Conservation (phyloP, 53 echinoderm and acorn worm genomes). For the Apostichopus leukothele region DNA sequence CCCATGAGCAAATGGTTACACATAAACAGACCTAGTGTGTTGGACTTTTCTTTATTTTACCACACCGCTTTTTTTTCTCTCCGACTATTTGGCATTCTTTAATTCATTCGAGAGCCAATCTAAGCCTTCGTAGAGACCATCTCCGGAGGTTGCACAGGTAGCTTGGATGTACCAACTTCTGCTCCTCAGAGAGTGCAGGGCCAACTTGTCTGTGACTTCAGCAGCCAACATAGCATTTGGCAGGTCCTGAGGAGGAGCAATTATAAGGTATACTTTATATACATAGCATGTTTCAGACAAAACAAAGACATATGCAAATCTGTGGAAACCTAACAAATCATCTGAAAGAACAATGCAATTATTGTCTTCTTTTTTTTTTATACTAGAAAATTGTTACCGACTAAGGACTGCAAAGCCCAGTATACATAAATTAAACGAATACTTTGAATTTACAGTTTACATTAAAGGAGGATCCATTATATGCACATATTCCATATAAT, state of each 20-base stretch:
- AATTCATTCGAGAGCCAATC: slow-evolving; percentile 83
- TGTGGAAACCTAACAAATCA: no score
- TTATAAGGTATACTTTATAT: no score
- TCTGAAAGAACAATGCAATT: no score
- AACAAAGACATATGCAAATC: no score
- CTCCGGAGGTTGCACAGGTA: slow-evolving; percentile 84
- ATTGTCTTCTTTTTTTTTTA: no score
- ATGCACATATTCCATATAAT: no score
- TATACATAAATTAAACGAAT: no score
- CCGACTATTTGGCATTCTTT: slow-evolving; percentile 36
- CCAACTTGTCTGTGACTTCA: slow-evolving; percentile 79
- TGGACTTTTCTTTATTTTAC: neutral
- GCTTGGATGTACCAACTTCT: slow-evolving; percentile 84
- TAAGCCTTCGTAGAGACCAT: slow-evolving; percentile 92
- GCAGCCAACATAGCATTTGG: slow-evolving; percentile 67
- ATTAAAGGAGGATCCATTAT: no score
- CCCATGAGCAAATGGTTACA: slow-evolving; percentile 13
- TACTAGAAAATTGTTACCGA: no score
- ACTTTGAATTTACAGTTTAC: no score
- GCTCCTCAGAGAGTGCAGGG: slow-evolving; percentile 61
- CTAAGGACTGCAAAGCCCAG: no score
- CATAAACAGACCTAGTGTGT: neutral
- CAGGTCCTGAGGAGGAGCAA: slow-evolving; percentile 55
- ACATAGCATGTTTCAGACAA: no score
- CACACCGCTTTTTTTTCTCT: neutral